These are phyloP conservation scores for Antheraea mylitta DNA, from an alignment of 1,140 invertebrate species.

Conservation along the genomic window DNA sequence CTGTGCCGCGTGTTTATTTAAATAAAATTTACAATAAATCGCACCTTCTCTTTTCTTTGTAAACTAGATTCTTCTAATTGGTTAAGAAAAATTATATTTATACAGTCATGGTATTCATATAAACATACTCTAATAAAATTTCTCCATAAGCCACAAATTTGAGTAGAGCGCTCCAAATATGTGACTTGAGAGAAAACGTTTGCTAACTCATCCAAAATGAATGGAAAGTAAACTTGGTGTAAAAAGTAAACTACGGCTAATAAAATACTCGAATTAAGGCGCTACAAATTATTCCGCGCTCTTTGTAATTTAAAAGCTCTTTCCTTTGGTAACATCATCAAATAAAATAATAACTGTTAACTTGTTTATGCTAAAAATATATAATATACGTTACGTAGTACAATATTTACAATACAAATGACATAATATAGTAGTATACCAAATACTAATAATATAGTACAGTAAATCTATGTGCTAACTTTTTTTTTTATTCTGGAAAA, in stretches of 20 bases:
- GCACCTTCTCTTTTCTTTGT: too few species aligned
- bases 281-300: neutral
- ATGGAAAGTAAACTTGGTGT: conserved; percentile 22
- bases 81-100: too few species aligned
- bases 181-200: conserved; percentile 20
- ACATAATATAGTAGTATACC: too few species aligned
- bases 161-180: conserved; percentile 11
- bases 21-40: too few species aligned
- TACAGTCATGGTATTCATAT: too few species aligned
- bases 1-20: too few species aligned
- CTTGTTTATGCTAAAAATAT: neutral
- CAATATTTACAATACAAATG: too few species aligned
- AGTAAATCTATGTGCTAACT: too few species aligned
- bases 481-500: too few species aligned
- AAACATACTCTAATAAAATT: neutral
- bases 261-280: conserved; percentile 12
- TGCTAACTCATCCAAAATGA: conserved; percentile 33
- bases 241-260: conserved; percentile 19
- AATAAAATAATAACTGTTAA: neutral
- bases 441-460: too few species aligned
- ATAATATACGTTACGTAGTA: too few species aligned
- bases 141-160: neutral
- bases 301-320: neutral
- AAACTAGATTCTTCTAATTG: too few species aligned
- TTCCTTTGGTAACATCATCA: neutral